Base-by-base conservation (phyloP, 2,888 invertebrate species). In the Ommatoiulus sabulosus region DNA sequence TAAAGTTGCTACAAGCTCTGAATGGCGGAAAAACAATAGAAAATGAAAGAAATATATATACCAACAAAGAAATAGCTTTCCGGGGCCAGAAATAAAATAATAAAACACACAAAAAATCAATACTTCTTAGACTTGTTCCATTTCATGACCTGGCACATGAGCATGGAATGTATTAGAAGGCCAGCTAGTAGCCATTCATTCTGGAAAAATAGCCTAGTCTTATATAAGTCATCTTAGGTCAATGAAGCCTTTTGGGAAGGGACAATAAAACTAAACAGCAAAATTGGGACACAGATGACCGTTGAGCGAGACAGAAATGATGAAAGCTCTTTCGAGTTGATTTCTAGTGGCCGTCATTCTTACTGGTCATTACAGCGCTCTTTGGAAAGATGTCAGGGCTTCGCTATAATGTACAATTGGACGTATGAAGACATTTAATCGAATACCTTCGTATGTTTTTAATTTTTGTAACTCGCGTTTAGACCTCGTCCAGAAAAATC, bases 131-230 rank as follows among this genome's bases (percentile, higher is more conserved):
- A 72, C 72, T 72, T 72, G 72, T 24, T 72, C 72, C 72, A 72
- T 72, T 72, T 72, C 72, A 24, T 72, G 72, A 72, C 72, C 72
- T 72, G 72, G 24, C 72, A 72, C 72, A 72, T 72, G 72, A 24
- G 72, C 24, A n/a, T 24, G 72, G 72, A 72, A 72, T 72, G 72
- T 24, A 24, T 72, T 72, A 72, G 63, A n/a, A 63, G 57, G 57
- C 57, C 7, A 24, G 72, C 72, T 8, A 72, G 24, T 72, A 24
- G 72, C 72, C 72, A 72, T 24, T 24, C 72, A 72, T 72, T 72
- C 72, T 72, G 20, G 35, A 24, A 72, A 72, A 72, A 72, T 72
- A 24, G 24, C n/a, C 72, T 72, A 72, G 72, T 72, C 7, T 24
- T 72, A 3, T 24, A 24, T 72, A 72, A 72, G 72, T 72, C 72